These are phyloP conservation scores for Thinocorus orbignyianus DNA, from an alignment of 2,113 vertebrate genomes.

Conservation along the genomic window DNA sequence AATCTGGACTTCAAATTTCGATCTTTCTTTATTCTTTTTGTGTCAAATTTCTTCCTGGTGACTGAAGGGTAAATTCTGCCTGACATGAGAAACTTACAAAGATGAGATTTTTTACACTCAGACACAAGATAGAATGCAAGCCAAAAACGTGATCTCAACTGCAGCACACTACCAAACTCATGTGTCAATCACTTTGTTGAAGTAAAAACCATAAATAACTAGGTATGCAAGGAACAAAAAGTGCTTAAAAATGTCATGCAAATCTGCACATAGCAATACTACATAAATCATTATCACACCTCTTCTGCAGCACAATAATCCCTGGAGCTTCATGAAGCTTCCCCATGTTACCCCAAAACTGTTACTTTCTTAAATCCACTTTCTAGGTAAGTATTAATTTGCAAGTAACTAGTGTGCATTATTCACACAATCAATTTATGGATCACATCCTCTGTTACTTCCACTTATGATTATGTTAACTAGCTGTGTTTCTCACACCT, in stretches of 20 bases:
- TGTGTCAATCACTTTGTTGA: background rate
- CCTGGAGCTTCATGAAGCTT: background rate
- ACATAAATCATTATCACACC: background rate
- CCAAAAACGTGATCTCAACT: background rate
- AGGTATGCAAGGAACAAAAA: background rate
- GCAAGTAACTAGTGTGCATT: background rate
- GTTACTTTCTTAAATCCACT: background rate
- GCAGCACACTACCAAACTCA: background rate
- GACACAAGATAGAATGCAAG: background rate
- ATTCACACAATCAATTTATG: background rate
- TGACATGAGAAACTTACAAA: background rate
- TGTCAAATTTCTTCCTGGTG: background rate
- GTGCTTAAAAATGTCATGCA: background rate
- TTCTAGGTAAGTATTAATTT: background rate
- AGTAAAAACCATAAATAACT: background rate
- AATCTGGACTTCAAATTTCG: background rate
- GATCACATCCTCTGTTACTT: background rate
- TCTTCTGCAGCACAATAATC: background rate
- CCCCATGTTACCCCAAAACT: background rate
- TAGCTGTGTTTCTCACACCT: background rate
- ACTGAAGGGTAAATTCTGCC: background rate
- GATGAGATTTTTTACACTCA: background rate
- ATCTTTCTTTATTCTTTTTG: background rate
- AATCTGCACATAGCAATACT: background rate
- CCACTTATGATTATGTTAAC: background rate